These are phyloP conservation scores for Euwallacea similis DNA, from an alignment of 1,140 invertebrate genomes.

Conservation along the genomic window DNA sequence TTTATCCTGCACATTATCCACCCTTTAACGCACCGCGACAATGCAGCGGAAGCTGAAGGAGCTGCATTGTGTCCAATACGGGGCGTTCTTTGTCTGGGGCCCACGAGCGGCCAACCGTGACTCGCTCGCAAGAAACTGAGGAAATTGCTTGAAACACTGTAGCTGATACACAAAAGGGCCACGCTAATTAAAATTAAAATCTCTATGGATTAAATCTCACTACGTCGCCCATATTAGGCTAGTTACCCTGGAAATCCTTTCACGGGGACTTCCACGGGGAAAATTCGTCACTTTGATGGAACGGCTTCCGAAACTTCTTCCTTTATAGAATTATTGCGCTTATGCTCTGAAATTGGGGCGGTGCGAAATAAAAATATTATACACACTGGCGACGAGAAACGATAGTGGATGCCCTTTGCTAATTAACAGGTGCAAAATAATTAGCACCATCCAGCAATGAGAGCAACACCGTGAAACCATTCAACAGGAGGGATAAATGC, in stretches of 20 bases:
- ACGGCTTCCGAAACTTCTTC: background rate
- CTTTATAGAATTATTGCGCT: slow-evolving; percentile 8
- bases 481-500: slow-evolving; percentile 40
- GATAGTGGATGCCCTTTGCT: background rate
- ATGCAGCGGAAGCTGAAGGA: slow-evolving; percentile 53
- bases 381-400: too few species aligned
- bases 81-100: slow-evolving; percentile 50
- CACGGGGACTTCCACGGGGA: slow-evolving; percentile 1
- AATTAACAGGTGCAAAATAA: slow-evolving; percentile 46
- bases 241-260: slow-evolving; percentile 22
- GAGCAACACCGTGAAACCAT: slow-evolving; percentile 34
- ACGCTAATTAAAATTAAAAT: slow-evolving; percentile 53
- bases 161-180: slow-evolving; percentile 51
- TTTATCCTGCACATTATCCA: slow-evolving; percentile 52
- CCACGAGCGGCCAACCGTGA: slow-evolving; percentile 52
- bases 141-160: slow-evolving; percentile 53
- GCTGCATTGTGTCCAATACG: slow-evolving; percentile 54
- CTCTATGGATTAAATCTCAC: slow-evolving; percentile 37
- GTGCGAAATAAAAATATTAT: too few species aligned
- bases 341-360: background rate
- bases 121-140: slow-evolving; percentile 46
- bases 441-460: slow-evolving; percentile 41
- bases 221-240: slow-evolving; percentile 28
- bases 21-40: slow-evolving; percentile 55
- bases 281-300: slow-evolving; percentile 13